Evolutionary conservation across 37 sponge, comb jelly and placozoan species (phyloP).

Genomic region (Halisarca cf. caerulea): DNA sequence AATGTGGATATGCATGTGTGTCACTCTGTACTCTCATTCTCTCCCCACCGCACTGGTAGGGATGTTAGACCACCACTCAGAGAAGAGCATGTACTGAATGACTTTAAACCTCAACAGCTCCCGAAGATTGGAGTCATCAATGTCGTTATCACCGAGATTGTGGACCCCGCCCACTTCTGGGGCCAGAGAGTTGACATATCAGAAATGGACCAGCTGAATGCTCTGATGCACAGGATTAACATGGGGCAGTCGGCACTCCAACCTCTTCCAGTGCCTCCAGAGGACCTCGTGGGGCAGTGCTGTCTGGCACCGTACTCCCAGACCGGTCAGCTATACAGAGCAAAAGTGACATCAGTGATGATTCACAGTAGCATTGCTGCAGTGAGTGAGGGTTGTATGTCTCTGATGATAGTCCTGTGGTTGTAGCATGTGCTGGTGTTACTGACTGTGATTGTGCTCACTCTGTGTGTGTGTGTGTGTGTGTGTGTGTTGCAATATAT

Average conservation of each 20-base stretch:
- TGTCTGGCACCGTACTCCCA: slow-evolving; percentile 76
- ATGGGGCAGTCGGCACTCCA: not conserved
- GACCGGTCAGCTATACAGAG: slow-evolving; percentile 76
- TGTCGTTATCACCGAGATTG: slow-evolving; percentile 56
- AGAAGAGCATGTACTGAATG: not conserved
- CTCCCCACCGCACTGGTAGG: not conserved
- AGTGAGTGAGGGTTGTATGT: slow-evolving; percentile 10
- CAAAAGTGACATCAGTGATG: slow-evolving; percentile 21
- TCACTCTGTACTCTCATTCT: too few species aligned
- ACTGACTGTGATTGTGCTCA: too few species aligned
- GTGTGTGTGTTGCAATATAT: too few species aligned
- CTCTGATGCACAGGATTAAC: slow-evolving; percentile 52
- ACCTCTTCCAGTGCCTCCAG: slow-evolving; percentile 20
- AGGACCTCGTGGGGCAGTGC: slow-evolving; percentile 48
- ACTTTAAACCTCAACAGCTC: slow-evolving; percentile 18
- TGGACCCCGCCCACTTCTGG: slow-evolving; percentile 90
- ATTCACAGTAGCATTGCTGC: not conserved
- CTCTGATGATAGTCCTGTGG: too few species aligned
- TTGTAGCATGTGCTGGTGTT: too few species aligned
- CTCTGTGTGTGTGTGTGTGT: too few species aligned
- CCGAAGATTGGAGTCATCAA: slow-evolving; percentile 47
- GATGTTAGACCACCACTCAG: too few species aligned
- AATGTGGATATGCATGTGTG: too few species aligned
- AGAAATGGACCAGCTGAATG: not conserved
- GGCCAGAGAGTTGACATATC: slow-evolving; percentile 56